A percentile compares a stretch with the other conserved stretches of the same genome.
phyloP scores from a whole-genome alignment of 2,113 vertebrate genomes.

The Clarias magur region DNA sequence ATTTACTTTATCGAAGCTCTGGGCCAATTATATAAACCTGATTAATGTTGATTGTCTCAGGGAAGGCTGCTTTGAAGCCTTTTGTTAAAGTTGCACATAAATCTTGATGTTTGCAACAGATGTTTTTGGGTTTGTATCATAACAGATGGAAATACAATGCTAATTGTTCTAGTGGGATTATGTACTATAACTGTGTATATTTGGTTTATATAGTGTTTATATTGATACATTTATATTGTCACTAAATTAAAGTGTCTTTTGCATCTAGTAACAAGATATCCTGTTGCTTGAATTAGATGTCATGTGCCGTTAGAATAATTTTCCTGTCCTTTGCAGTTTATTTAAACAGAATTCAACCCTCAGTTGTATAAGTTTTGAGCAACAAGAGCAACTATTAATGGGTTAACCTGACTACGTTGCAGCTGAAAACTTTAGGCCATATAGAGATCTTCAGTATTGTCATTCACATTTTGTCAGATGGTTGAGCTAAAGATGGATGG shows the following conservation, averaged over 20 bases:
- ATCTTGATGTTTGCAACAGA: constrained; percentile 65
- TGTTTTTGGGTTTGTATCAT: constrained; percentile 50
- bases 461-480: no score
- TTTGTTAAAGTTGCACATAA: constrained; percentile 63
- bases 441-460: no score
- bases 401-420: background rate
- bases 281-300: background rate
- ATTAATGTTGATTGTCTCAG: constrained; percentile 60
- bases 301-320: background rate
- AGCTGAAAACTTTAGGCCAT: no score
- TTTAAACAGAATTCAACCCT: background rate
- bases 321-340: background rate
- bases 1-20: constrained; percentile 63
- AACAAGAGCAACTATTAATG: background rate
- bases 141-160: constrained; percentile 39
- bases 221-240: background rate
- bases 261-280: background rate
- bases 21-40: constrained; percentile 62
- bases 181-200: constrained; percentile 1
- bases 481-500: no score
- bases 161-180: constrained; percentile 16
- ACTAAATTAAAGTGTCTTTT: constrained; percentile 4
- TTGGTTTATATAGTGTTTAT: background rate
- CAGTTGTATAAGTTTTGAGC: background rate
- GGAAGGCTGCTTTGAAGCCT: constrained; percentile 55